A percentile compares a stretch with the other conserved stretches of the same genome.
Evolutionary conservation across 2,888 invertebrate genomes (phyloP).

Genomic region (Holacanthella duospinosa): DNA sequence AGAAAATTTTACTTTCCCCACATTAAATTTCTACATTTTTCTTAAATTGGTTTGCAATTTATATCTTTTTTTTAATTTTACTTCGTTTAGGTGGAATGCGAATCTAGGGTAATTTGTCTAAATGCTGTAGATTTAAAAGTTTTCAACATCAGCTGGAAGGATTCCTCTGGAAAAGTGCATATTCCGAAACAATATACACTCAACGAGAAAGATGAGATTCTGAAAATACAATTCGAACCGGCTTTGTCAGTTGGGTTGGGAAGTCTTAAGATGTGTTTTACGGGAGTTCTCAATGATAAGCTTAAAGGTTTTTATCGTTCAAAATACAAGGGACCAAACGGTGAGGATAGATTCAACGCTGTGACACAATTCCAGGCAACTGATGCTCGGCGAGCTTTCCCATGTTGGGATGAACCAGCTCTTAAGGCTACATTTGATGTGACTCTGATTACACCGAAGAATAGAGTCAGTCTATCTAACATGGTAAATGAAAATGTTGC

Average conservation of each 20-base stretch:
- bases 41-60: background rate
- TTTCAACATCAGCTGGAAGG: background rate
- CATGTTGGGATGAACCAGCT: conserved; percentile 97
- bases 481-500: conserved; percentile 58
- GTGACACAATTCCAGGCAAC: conserved; percentile 88
- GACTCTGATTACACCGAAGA: conserved; percentile 65
- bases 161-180: conserved; percentile 7
- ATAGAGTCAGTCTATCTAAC: conserved; percentile 80
- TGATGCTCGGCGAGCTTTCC: conserved; percentile 85
- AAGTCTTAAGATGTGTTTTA: conserved; percentile 57
- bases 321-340: conserved; percentile 59
- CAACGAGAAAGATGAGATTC: conserved; percentile 23
- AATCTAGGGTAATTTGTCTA: conserved; percentile 59
- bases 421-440: conserved; percentile 91
- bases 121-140: conserved; percentile 68
- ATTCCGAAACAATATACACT: conserved; percentile 13
- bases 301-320: conserved; percentile 93
- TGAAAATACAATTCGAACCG: conserved; percentile 24
- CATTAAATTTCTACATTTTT: background rate
- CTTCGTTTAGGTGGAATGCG: conserved; percentile 59
- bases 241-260: conserved; percentile 24
- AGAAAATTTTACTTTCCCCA: too few relatives aligned
- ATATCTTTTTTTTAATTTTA: conserved; percentile 15
- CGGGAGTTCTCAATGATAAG: conserved; percentile 79
- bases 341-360: conserved; percentile 69